phyloP scores from a whole-genome alignment of 2,888 invertebrate species.

The Scotopteryx bipunctaria region DNA sequence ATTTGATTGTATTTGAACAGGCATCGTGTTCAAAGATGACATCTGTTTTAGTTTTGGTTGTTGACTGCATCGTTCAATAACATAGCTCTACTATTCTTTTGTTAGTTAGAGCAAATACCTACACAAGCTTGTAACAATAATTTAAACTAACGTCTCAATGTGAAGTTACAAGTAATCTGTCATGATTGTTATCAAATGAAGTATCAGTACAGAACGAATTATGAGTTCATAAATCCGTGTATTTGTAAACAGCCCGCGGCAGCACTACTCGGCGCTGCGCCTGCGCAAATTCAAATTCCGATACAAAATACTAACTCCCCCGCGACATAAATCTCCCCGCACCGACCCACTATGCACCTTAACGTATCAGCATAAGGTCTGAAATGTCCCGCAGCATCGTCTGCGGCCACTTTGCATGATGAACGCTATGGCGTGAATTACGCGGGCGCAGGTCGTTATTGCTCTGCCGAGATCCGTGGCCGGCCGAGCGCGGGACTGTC shows the following conservation, averaged over 20 bases:
- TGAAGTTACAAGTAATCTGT: background rate
- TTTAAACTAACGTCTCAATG: too few species aligned
- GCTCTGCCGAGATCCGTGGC: constrained; percentile 31
- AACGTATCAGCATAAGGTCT: constrained; percentile 31
- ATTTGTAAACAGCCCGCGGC: constrained; percentile 33
- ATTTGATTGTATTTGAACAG: too few species aligned
- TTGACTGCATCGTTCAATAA: too few species aligned
- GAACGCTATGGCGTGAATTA: constrained; percentile 79
- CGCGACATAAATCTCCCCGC: constrained; percentile 58
- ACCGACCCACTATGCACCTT: constrained; percentile 32
- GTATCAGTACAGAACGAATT: background rate
- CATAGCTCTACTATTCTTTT: too few species aligned
- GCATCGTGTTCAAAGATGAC: too few species aligned
- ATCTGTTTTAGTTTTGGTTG: too few species aligned
- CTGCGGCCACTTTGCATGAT: constrained; percentile 74
- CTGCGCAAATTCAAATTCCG: constrained; percentile 68
- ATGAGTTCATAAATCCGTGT: constrained; percentile 26
- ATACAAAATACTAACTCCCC: constrained; percentile 63
- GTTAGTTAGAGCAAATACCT: too few species aligned
- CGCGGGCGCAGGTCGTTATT: constrained; percentile 75
- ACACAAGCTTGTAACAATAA: too few species aligned
- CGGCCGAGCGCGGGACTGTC: constrained; percentile 12
- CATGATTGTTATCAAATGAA: background rate
- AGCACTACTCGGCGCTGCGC: constrained; percentile 35
- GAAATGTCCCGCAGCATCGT: constrained; percentile 29